These are phyloP conservation scores for Melanostoma scalare DNA, from an alignment of 2,888 invertebrate genomes.

Conservation along the genomic window DNA sequence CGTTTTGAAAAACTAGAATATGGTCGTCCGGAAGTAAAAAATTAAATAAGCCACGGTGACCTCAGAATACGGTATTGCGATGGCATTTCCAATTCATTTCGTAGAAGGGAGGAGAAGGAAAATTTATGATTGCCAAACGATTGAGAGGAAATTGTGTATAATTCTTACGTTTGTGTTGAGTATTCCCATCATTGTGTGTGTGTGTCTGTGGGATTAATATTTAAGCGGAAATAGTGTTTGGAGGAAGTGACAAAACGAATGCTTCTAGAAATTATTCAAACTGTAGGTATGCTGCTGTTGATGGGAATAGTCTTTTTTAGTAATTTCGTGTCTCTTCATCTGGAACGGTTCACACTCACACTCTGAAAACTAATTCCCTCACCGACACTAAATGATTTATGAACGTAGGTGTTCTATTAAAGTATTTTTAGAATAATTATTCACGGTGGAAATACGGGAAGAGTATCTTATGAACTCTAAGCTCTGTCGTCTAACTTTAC, in stretches of 20 bases:
- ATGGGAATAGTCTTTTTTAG: conserved; percentile 13
- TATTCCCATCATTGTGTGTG: not conserved
- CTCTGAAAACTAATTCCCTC: conserved; percentile 45
- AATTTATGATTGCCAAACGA: conserved; percentile 64
- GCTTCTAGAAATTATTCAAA: conserved; percentile 31
- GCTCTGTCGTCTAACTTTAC: conserved; percentile 17
- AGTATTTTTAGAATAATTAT: conserved; percentile 69
- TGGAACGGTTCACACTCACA: not conserved
- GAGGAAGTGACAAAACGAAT: conserved; percentile 17
- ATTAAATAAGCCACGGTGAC: conserved; percentile 62
- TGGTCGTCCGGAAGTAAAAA: conserved; percentile 67
- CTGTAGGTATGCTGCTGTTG: not conserved
- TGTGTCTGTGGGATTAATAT: conserved; percentile 15
- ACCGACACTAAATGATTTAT: conserved; percentile 56
- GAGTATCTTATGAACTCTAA: conserved; percentile 31
- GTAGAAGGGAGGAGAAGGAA: not conserved
- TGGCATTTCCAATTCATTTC: conserved; percentile 50
- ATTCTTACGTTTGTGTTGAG: conserved; percentile 38
- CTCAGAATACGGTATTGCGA: conserved; percentile 44
- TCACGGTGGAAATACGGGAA: conserved; percentile 50
- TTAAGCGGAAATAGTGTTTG: conserved; percentile 4
- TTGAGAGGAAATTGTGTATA: conserved; percentile 56
- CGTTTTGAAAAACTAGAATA: conserved; percentile 45
- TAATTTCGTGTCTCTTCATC: conserved; percentile 24
- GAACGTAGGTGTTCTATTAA: conserved; percentile 59